Evolutionary conservation across 2,888 invertebrate genomes (phyloP).

Genomic region (Perizoma flavofasciatum): DNA sequence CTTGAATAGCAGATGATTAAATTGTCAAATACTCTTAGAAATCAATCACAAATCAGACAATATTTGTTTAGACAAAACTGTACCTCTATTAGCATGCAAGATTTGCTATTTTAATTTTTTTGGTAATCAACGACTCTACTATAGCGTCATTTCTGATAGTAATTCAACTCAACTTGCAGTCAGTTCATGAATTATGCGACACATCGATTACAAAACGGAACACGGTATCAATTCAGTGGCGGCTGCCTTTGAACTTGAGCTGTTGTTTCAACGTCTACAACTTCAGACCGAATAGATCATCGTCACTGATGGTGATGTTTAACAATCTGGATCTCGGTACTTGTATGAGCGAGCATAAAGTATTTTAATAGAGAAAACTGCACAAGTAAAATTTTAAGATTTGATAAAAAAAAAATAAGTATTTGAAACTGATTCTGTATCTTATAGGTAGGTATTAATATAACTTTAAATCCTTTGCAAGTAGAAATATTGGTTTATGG

Average conservation of each 20-base stretch:
- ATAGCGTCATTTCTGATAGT: constrained; percentile 47
- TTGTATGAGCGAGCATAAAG: no score
- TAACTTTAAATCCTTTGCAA: no score
- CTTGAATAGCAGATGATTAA: constrained; percentile 20
- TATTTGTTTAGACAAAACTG: constrained; percentile 18
- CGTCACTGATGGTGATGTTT: background rate
- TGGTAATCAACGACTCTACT: background rate
- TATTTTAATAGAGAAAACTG: no score
- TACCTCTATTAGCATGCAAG: no score
- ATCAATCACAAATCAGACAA: constrained; percentile 19
- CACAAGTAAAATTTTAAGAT: no score
- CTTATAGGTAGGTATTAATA: no score
- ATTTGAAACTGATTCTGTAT: no score
- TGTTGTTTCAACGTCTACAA: constrained; percentile 13
- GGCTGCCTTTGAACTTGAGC: constrained; percentile 55
- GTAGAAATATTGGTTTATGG: no score
- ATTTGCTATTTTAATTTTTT: no score
- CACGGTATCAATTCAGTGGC: constrained; percentile 62
- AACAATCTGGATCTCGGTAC: no score
- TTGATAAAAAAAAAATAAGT: no score
- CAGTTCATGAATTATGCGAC: constrained; percentile 65
- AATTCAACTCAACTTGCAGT: constrained; percentile 43
- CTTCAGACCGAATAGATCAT: background rate
- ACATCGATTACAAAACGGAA: constrained; percentile 72
- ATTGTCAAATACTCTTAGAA: constrained; percentile 16